Percentiles rank a stretch among this genome's conserved stretches.
These are phyloP conservation scores for Dicyrtoma fusca DNA, from an alignment of 2,888 invertebrate genomes.

Conservation along the genomic window DNA sequence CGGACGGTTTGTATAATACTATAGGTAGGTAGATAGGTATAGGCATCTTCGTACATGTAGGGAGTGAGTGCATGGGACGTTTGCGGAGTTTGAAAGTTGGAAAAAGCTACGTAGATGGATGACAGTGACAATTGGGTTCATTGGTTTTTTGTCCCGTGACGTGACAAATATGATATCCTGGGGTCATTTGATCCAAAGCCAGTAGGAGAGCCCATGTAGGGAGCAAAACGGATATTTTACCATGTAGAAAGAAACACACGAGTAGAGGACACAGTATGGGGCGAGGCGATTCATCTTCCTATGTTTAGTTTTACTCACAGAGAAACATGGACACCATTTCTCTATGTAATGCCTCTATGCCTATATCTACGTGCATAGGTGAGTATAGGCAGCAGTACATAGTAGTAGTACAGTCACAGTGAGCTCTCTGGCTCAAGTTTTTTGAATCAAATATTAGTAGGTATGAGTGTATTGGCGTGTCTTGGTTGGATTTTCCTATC, in stretches of 20 bases:
- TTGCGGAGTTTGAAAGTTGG: constrained; percentile 16
- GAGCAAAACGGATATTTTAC: constrained; percentile 48
- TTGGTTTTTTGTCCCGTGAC: constrained; percentile 52
- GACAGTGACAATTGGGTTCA: constrained; percentile 55
- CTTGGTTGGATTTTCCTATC: no score
- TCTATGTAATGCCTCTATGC: no score
- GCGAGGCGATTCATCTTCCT: constrained; percentile 53
- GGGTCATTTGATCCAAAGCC: constrained; percentile 56
- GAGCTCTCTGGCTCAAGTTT: no score
- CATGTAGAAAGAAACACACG: constrained; percentile 32
- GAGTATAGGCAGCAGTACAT: no score
- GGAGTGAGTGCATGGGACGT: constrained; percentile 5
- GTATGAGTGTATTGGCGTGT: no score
- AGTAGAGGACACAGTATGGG: constrained; percentile 53
- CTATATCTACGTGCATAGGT: no score
- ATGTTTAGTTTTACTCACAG: constrained; percentile 16
- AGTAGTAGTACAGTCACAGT: no score
- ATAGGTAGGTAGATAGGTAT: no score
- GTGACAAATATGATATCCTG: constrained; percentile 56
- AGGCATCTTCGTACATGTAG: no score
- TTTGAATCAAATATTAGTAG: no score
- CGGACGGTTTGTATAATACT: neutral
- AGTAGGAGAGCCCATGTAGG: constrained; percentile 54
- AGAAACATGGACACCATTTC: neutral
- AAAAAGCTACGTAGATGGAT: constrained; percentile 39